These are phyloP conservation scores for Tetramorium bicarinatum DNA, from an alignment of 2,888 invertebrate genomes.

Conservation along the genomic window DNA sequence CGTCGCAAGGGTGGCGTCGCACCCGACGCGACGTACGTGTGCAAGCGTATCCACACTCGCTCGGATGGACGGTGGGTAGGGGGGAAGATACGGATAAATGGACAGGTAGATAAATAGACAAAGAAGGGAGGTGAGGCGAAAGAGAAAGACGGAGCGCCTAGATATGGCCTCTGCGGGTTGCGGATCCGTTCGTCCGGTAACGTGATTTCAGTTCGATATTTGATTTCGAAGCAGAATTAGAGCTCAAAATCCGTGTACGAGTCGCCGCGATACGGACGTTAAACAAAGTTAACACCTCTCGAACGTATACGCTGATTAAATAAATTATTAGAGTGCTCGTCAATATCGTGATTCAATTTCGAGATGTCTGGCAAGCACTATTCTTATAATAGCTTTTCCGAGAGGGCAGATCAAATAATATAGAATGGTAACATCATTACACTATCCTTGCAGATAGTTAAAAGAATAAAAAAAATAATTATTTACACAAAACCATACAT, in stretches of 20 bases:
- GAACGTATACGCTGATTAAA: slow-evolving; percentile 31
- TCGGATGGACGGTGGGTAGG: slow-evolving; percentile 5
- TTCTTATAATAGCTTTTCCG: neutral
- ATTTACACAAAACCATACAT: neutral
- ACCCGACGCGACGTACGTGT: slow-evolving; percentile 21
- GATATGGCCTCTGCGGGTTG: slow-evolving; percentile 40
- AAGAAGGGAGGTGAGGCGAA: slow-evolving; percentile 34
- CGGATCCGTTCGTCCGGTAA: slow-evolving; percentile 35
- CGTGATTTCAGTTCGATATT: slow-evolving; percentile 57
- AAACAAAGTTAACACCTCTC: slow-evolving; percentile 45
- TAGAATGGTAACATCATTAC: neutral
- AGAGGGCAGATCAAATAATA: neutral
- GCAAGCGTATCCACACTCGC: slow-evolving; percentile 13
- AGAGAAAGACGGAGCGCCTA: slow-evolving; percentile 47
- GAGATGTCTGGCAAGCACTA: neutral
- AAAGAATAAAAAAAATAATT: neutral
- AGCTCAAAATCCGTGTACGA: slow-evolving; percentile 49
- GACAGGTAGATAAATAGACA: slow-evolving; percentile 58
- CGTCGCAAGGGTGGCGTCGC: slow-evolving; percentile 25
- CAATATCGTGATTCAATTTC: slow-evolving; percentile 7
- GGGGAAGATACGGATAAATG: slow-evolving; percentile 51
- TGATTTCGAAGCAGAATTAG: slow-evolving; percentile 47
- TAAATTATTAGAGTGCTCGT: slow-evolving; percentile 11
- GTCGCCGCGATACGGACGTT: slow-evolving; percentile 21
- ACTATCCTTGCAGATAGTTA: neutral